Base-by-base conservation (phyloP, 2,113 vertebrate species). In the Daboia siamensis region DNA sequence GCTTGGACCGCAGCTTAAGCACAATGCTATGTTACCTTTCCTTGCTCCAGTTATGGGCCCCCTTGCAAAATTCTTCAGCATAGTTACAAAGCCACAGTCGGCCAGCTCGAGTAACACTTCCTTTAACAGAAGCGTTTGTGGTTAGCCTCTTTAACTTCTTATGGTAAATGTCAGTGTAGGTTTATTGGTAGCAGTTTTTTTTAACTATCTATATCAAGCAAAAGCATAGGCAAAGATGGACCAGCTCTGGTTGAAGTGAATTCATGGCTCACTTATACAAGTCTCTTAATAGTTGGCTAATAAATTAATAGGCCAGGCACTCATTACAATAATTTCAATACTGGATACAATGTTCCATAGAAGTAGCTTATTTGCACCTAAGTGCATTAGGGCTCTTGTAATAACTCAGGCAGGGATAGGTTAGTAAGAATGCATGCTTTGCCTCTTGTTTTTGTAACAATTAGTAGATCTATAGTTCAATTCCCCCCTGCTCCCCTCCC, bases 401-500 rank as follows among this genome's bases (percentile, higher is more conserved):
- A 92, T 74, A 44, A 74, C 85, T 21, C 86, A 69, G 88, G 46
- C 91, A 15, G 86, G 90, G 90, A 94, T 54, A 91, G 48, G 21
- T 44, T 56, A 86, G 89, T 51, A 15, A 61, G 57, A 95, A 46
- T 24, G 55, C 74, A 39, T 90, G 94, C 48, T 91, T 90, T 91
- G 69, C 86, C 91, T 94, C 80, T 15, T 0, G 91, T 96, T 96
- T 95, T 96, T 64, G 93, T 93, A 94, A 94, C 52, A 96, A 96
- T 93, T 80, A 59, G 8, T 61, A 33, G 91, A 96, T 95, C 94
- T 95, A 80, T 93, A 96, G 95, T 95, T 94, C 88, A 91, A 52
- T 93, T 90, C 94, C 94, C 93, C 86, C 69, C 48, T 51, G 48
- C 48, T 39, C 39, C 2, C 48, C 48, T 8, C 48, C 48, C 7